Conservation (phyloP, 2,797 vertebrate genomes). For the Muraenolepis orangiensis region DNA sequence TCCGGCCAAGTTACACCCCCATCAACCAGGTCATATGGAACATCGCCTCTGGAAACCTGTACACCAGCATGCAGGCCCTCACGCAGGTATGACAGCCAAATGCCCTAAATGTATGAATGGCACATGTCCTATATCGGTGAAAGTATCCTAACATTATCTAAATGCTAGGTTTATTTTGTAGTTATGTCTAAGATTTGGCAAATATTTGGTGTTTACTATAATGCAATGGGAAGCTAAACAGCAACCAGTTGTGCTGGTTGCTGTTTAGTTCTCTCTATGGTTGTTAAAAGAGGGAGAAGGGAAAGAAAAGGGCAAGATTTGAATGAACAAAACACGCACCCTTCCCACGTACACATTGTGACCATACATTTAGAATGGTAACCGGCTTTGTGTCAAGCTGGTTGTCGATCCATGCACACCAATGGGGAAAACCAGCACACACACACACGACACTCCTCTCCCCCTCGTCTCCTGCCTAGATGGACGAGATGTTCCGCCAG, state of each 20-base stretch:
- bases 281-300: not conserved
- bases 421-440: too few relatives aligned
- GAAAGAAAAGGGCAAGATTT: not conserved
- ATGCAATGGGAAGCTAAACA: not conserved
- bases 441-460: not conserved
- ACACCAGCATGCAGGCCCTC: constrained; percentile 80
- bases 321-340: not conserved
- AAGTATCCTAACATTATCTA: not conserved
- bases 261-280: not conserved
- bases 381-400: too few relatives aligned
- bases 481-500: constrained; percentile 80
- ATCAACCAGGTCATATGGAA: constrained; percentile 85
- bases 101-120: too few relatives aligned
- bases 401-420: too few relatives aligned
- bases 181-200: not conserved
- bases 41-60: constrained; percentile 82
- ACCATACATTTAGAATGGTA: too few relatives aligned
- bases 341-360: not conserved
- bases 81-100: constrained; percentile 82
- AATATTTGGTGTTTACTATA: not conserved
- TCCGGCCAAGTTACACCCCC: constrained; percentile 81
- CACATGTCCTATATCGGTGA: not conserved
- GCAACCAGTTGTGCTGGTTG: not conserved
- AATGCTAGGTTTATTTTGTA: not conserved
- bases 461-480: constrained; percentile 53